Base-by-base conservation (phyloP, 1,140 invertebrate species). In the Panagrolaimus sp. region DNA sequence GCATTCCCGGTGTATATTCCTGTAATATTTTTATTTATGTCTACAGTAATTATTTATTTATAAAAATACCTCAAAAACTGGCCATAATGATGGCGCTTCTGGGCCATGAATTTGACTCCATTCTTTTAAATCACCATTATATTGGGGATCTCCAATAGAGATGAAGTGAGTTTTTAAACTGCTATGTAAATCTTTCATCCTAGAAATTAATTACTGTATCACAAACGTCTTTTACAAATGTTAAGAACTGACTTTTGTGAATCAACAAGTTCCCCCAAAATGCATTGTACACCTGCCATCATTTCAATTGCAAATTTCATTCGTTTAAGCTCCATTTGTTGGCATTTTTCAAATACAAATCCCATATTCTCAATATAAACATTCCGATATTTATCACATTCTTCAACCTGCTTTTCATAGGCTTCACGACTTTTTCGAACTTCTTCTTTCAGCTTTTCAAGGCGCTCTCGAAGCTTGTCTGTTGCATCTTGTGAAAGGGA, bases 301-400 rank as follows among this genome's bases (percentile, higher is more conserved):
- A 81, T 82, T 63, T 82, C 81, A 11, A 82, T 61, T 20, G 74
- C 62, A 47, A 81, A 81, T 51, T 73, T 75, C 61, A 77, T 72
- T 51, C 79, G 62, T 23, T 81, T 82, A 57, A 74, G 62, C 57
- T 81, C 79, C 71, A 70, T 76, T 48, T 77, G 68, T 63, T 81
- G 79, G 51, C 79, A 81, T 67, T 83, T 81, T 48, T 83, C 80
- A 44, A 81, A 81, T 8, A 83, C 81, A 66, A 76, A 83, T 9
- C 75, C 66, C 79, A 83, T 81, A 42, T 66, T 77, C 31, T 83
- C 76, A 46, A 72, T 73, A 69, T 81, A 81, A 14, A 73, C 67
- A 42, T 46, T 66, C 9, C 69, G 76, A 63, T 76, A 83, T 20
- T 69, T 25, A 23, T 53, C 72, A 38, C 79, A 27, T 47, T 83